phyloP scores from a whole-genome alignment of 2,113 vertebrate genomes.

The Miniopterus natalensis region DNA sequence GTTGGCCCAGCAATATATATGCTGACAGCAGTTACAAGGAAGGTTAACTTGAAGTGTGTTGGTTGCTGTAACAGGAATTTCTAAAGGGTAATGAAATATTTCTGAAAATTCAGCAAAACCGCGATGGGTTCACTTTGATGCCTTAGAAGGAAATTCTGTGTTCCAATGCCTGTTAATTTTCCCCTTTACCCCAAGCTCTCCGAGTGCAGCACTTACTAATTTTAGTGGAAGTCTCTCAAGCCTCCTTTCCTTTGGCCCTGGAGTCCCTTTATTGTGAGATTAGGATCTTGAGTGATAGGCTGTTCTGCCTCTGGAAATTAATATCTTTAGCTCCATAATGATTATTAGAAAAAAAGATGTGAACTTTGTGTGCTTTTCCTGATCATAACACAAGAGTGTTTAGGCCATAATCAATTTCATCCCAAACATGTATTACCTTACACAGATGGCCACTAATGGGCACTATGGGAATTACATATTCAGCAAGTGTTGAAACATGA shows the following conservation, averaged over 20 bases:
- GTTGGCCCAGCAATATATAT: background rate
- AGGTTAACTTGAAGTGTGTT: background rate
- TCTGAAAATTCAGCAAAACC: conserved; percentile 7
- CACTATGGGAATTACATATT: conserved; percentile 76
- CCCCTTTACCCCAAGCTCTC: background rate
- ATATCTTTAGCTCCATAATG: conserved; percentile 60
- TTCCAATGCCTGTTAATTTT: background rate
- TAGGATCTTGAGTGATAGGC: conserved; percentile 71
- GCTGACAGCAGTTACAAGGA: background rate
- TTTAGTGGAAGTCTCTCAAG: background rate
- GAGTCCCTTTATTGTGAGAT: conserved; percentile 66
- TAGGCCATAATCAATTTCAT: conserved; percentile 75
- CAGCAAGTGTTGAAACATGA: conserved; percentile 75
- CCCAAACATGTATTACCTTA: conserved; percentile 80
- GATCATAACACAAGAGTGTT: conserved; percentile 66
- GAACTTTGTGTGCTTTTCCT: conserved; percentile 79
- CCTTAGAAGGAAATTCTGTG: background rate
- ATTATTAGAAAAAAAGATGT: conserved; percentile 73
- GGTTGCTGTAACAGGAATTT: background rate
- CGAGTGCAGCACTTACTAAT: background rate
- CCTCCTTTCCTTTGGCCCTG: background rate
- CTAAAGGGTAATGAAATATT: background rate
- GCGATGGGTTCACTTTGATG: background rate
- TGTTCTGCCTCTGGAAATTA: conserved; percentile 68
- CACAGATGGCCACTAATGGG: conserved; percentile 80